Conservation (phyloP, 2,113 vertebrate genomes). For the Atherinomorus stipes region DNA sequence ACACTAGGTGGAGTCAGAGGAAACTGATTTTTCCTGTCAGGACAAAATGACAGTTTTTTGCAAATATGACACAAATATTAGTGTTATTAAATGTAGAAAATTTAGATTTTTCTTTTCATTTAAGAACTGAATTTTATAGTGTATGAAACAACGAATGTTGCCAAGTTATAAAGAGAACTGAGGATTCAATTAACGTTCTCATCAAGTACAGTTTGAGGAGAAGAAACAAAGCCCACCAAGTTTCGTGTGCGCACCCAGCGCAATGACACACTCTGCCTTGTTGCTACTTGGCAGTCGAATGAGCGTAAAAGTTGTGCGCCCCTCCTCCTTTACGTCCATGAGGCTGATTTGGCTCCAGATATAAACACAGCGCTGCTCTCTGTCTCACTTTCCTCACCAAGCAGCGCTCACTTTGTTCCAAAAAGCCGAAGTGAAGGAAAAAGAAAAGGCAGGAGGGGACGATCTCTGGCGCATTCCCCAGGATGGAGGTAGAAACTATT, state of each 20-base stretch:
- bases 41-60: too few species aligned
- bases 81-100: too few species aligned
- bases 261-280: not conserved
- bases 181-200: too few species aligned
- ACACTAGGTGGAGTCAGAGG: too few species aligned
- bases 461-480: slow-evolving; percentile 36
- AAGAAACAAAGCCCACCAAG: not conserved
- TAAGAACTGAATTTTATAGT: too few species aligned
- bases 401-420: slow-evolving; percentile 16
- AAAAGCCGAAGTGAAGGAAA: slow-evolving; percentile 2
- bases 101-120: too few species aligned
- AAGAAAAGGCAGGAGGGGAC: slow-evolving; percentile 18
- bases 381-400: slow-evolving; percentile 13
- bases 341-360: slow-evolving; percentile 60
- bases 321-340: slow-evolving; percentile 52
- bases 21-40: too few species aligned
- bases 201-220: not conserved
- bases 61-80: too few species aligned
- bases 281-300: not conserved
- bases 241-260: not conserved
- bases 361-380: slow-evolving; percentile 60
- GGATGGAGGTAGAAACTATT: slow-evolving; percentile 73
- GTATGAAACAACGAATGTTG: too few species aligned
- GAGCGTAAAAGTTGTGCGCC: slow-evolving; percentile 49
- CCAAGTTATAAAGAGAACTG: too few species aligned